These are phyloP conservation scores for Tetrao urogallus DNA, from an alignment of 2,113 vertebrate species.

Conservation along the genomic window DNA sequence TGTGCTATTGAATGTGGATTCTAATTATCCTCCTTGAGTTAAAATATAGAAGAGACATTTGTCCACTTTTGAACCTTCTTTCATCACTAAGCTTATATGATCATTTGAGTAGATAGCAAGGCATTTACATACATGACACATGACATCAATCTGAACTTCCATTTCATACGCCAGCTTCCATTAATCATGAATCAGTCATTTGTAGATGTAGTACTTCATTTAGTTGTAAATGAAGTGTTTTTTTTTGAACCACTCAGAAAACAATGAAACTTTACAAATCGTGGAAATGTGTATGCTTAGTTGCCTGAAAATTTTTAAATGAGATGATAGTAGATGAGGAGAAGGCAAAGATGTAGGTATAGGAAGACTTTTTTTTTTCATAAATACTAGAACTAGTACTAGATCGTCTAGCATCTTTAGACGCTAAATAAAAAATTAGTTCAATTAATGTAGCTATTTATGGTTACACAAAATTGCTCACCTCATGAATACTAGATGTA, in stretches of 20 bases:
- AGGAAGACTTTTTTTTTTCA: not conserved
- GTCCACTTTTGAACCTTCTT: not conserved
- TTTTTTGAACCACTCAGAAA: not conserved
- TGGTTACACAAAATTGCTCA: not conserved
- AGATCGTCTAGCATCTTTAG: too few relatives aligned
- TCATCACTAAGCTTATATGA: not conserved
- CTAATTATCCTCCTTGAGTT: not conserved
- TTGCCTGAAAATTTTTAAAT: not conserved
- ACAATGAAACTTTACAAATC: not conserved
- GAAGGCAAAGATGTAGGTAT: accelerated
- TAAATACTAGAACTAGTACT: not conserved
- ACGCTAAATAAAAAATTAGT: not conserved
- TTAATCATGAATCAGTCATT: not conserved
- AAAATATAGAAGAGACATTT: not conserved
- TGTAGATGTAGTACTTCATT: too few relatives aligned
- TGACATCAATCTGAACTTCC: not conserved
- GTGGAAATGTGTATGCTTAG: not conserved
- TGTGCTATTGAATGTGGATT: not conserved
- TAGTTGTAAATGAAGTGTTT: not conserved
- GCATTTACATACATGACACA: accelerated
- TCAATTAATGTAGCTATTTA: not conserved
- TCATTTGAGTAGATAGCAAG: not conserved
- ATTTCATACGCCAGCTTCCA: not conserved
- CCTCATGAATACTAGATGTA: not conserved
- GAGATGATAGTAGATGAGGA: not conserved